A percentile compares a stretch with the other conserved stretches of the same genome.
Conservation (phyloP, 2,888 invertebrate species). For the Antheraea assamensis region DNA sequence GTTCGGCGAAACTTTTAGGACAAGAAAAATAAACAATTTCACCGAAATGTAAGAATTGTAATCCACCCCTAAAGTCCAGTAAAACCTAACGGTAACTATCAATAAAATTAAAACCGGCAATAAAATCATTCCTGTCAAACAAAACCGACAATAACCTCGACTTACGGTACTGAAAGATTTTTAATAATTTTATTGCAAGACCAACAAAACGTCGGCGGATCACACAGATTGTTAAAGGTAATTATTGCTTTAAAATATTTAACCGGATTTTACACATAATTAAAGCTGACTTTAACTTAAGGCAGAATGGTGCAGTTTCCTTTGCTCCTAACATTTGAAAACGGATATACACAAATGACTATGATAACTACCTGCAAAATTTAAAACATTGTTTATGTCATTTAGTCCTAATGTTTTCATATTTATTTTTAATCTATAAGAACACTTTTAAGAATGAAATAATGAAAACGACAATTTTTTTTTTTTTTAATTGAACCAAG, state of each 20-base stretch:
- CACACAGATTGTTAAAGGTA: constrained; percentile 62
- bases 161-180: constrained; percentile 45
- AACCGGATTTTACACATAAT: neutral
- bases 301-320: neutral
- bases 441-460: too few species aligned
- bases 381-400: constrained; percentile 17
- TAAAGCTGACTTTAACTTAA: neutral
- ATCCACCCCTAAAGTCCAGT: neutral
- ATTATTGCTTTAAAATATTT: constrained; percentile 51
- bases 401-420: neutral
- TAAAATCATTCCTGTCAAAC: constrained; percentile 47
- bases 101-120: constrained; percentile 43
- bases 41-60: neutral
- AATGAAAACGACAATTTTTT: too few species aligned
- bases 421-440: neutral
- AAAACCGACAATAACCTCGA: constrained; percentile 34
- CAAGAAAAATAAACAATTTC: neutral
- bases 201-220: constrained; percentile 50
- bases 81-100: constrained; percentile 44
- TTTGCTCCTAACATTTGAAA: neutral
- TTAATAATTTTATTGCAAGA: constrained; percentile 43
- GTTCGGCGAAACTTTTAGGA: neutral
- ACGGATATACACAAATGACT: neutral
- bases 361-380: constrained; percentile 1
- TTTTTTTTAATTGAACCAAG: too few species aligned